Evolutionary conservation across 2,797 vertebrate species (phyloP).

Genomic region (Sciaenops ocellatus): DNA sequence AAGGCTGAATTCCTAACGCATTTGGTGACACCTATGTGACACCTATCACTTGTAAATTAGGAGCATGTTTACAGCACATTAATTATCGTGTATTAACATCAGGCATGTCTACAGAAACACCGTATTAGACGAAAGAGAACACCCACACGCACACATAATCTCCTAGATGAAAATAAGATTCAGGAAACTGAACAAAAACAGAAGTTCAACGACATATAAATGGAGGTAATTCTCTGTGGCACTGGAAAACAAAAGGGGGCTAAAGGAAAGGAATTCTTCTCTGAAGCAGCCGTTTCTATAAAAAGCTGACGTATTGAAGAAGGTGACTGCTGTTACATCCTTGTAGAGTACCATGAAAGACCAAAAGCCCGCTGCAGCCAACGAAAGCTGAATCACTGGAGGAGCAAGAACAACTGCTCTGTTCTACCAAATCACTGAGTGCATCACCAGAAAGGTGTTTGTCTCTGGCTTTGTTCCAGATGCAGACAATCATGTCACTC

Average conservation of each 20-base stretch:
- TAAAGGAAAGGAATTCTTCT: conserved; percentile 20
- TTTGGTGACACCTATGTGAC: conserved; percentile 5
- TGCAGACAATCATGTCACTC: conserved; percentile 52
- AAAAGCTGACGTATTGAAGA: conserved; percentile 12
- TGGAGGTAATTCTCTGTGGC: conserved; percentile 3
- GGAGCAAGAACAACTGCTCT: conserved; percentile 37
- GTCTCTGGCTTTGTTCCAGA: conserved; percentile 60
- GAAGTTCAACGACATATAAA: conserved; percentile 13
- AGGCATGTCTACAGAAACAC: not conserved
- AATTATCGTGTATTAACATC: conserved; percentile 39
- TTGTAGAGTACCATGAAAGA: conserved; percentile 15
- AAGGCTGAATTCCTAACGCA: conserved; percentile 1
- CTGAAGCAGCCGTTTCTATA: conserved; percentile 23
- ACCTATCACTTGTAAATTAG: conserved; percentile 1
- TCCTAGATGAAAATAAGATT: conserved; percentile 43
- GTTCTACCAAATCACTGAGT: conserved; percentile 44
- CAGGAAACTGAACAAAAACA: conserved; percentile 7
- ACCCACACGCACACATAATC: conserved; percentile 24
- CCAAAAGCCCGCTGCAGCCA: conserved; percentile 21
- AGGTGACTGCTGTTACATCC: conserved; percentile 11
- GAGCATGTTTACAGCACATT: conserved; percentile 38
- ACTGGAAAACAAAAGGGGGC: not conserved
- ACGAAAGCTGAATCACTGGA: conserved; percentile 32
- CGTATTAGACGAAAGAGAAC: conserved; percentile 20
- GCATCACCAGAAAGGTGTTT: conserved; percentile 48